Conservation (phyloP, 2,888 invertebrate species). For the Drosophila merina region DNA sequence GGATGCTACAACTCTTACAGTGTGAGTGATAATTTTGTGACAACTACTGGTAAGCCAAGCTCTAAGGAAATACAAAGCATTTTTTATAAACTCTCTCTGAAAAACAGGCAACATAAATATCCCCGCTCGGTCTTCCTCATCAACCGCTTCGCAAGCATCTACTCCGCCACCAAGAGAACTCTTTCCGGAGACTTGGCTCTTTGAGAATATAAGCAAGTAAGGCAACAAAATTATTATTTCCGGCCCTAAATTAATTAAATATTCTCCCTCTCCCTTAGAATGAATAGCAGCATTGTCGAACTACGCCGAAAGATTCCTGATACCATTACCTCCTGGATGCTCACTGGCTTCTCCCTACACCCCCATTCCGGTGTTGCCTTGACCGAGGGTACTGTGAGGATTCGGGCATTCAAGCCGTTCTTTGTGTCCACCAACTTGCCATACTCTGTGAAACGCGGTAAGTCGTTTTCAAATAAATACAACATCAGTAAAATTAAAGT, state of each 20-base stretch:
- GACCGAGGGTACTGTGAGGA: slow-evolving; percentile 87
- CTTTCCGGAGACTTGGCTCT: slow-evolving; percentile 32
- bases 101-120: not conserved
- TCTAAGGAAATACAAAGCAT: not conserved
- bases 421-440: slow-evolving; percentile 95
- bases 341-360: slow-evolving; percentile 93
- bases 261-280: slow-evolving; percentile 47
- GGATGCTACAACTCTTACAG: not conserved
- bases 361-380: slow-evolving; percentile 90
- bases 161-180: slow-evolving; percentile 15
- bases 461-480: slow-evolving; percentile 83
- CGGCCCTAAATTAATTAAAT: not conserved
- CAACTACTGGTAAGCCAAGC: not conserved
- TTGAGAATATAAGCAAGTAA: slow-evolving; percentile 18
- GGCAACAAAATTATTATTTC: not conserved
- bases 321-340: slow-evolving; percentile 93
- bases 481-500: too few species aligned
- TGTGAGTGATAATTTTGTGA: not conserved
- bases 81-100: not conserved
- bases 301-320: slow-evolving; percentile 88
- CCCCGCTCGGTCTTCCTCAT: not conserved
- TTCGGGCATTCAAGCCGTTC: slow-evolving; percentile 92
- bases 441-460: slow-evolving; percentile 93
- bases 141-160: slow-evolving; percentile 41
- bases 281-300: slow-evolving; percentile 60